Percentiles rank a stretch among this genome's conserved stretches.
Evolutionary conservation across 2,888 invertebrate species (phyloP).

Genomic region (Sthenelais limicola): DNA sequence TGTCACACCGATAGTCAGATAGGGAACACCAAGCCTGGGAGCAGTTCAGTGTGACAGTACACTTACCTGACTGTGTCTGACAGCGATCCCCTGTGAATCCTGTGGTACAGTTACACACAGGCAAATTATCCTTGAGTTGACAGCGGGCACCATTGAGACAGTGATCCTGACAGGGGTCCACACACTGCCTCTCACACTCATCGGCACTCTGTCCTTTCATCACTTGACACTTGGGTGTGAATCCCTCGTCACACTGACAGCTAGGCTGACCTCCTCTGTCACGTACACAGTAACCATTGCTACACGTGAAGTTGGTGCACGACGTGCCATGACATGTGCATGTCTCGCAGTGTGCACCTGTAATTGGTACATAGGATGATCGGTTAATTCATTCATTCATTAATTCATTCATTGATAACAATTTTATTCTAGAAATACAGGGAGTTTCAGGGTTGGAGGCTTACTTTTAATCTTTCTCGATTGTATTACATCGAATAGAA

Average conservation of each 20-base stretch:
- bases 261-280: neutral
- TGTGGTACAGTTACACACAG: neutral
- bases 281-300: conserved; percentile 22
- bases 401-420: no score
- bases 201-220: neutral
- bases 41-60: no score
- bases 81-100: conserved; percentile 1
- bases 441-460: no score
- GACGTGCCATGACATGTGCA: neutral
- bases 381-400: no score
- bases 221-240: neutral
- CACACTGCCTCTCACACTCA: conserved; percentile 19
- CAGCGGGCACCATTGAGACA: conserved; percentile 25
- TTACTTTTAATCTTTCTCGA: no score
- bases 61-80: no score
- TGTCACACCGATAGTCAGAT: no score
- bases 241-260: conserved; percentile 18
- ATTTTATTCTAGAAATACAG: no score
- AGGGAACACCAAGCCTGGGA: no score
- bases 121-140: neutral
- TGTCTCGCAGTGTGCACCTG: conserved; percentile 20
- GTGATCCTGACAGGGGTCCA: conserved; percentile 15
- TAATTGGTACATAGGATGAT: no score
- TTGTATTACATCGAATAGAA: no score
- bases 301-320: conserved; percentile 14